Percentiles rank a stretch among this genome's conserved stretches.
These are phyloP conservation scores for Allobates femoralis DNA, from an alignment of 2,797 vertebrate species.

Conservation along the genomic window DNA sequence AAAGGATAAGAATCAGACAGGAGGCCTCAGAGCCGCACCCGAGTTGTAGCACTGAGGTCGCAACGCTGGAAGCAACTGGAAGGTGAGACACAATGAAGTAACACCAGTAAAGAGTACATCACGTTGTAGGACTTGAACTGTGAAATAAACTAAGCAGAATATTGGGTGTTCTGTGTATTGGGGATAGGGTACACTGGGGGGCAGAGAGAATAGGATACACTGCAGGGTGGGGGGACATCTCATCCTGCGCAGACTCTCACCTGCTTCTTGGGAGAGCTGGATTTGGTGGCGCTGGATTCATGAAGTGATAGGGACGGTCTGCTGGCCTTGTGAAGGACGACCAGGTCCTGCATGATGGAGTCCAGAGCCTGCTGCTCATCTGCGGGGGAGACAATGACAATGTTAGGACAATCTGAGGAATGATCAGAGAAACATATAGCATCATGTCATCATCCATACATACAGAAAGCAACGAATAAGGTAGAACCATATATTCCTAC, in stretches of 20 bases:
- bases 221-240: too few species aligned
- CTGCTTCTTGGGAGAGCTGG: conserved; percentile 94
- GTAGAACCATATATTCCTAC: too few species aligned
- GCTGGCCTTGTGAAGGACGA: conserved; percentile 94
- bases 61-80: background rate
- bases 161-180: too few species aligned
- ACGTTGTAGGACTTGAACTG: too few species aligned
- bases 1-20: background rate
- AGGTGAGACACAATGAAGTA: too few species aligned
- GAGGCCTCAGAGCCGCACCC: background rate
- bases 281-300: conserved; percentile 89
- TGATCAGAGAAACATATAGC: too few species aligned
- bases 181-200: too few species aligned
- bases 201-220: too few species aligned
- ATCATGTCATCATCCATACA: background rate
- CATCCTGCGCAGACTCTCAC: conserved; percentile 70
- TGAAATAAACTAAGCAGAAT: too few species aligned
- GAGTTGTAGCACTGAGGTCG: background rate
- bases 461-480: too few species aligned
- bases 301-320: conserved; percentile 86
- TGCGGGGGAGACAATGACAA: conserved; percentile 71
- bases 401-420: background rate
- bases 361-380: conserved; percentile 97
- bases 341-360: conserved; percentile 99
- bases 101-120: too few species aligned